A percentile compares a stretch with the other conserved stretches of the same genome.
Conservation (phyloP, 1,140 invertebrate species). For the Aricia agestis region DNA sequence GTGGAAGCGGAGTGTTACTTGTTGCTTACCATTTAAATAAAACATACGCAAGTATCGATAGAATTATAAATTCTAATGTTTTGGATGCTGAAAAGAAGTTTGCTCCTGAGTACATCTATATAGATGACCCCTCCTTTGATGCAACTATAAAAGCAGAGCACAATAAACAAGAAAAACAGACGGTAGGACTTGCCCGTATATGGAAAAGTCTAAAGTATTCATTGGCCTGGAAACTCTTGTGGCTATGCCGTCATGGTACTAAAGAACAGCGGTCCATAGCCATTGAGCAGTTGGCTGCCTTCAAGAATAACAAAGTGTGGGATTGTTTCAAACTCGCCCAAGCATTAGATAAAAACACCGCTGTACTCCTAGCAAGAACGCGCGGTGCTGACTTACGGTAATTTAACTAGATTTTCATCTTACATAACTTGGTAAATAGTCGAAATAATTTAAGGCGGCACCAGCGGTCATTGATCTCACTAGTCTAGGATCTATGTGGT, state of each 20-base stretch:
- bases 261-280: slow-evolving; percentile 60
- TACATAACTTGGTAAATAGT: neutral
- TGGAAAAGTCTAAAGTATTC: slow-evolving; percentile 67
- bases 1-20: slow-evolving; percentile 41
- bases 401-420: neutral
- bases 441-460: too few species aligned
- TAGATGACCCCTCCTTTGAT: slow-evolving; percentile 58
- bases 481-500: too few species aligned
- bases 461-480: too few species aligned
- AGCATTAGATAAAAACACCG: slow-evolving; percentile 80
- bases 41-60: slow-evolving; percentile 44
- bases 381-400: slow-evolving; percentile 72
- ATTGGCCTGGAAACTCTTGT: slow-evolving; percentile 57
- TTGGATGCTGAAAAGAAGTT: slow-evolving; percentile 58
- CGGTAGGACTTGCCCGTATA: slow-evolving; percentile 47
- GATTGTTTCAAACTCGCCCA: slow-evolving; percentile 81
- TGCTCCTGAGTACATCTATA: slow-evolving; percentile 60
- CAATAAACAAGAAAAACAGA: slow-evolving; percentile 38
- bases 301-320: slow-evolving; percentile 73
- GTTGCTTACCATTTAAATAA: slow-evolving; percentile 48
- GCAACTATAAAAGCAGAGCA: slow-evolving; percentile 46
- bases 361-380: slow-evolving; percentile 79
- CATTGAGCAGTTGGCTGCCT: slow-evolving; percentile 55
- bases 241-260: slow-evolving; percentile 62
- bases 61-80: slow-evolving; percentile 55